Base-by-base conservation (phyloP, 2,888 invertebrate species). In the Barypeithes pellucidus region DNA sequence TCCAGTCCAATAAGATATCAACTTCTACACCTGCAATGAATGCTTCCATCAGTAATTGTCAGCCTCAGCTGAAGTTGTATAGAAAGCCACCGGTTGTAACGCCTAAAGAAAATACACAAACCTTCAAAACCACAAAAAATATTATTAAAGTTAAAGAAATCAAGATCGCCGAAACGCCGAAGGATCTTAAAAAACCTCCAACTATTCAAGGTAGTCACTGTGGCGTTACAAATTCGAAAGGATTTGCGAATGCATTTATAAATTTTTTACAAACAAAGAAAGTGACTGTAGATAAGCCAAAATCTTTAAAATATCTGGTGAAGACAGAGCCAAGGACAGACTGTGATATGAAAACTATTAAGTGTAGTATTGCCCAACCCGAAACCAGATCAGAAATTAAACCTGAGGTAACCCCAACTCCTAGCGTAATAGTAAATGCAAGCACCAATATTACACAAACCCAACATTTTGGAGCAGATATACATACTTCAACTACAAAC, bases 201-300 rank as follows among this genome's bases (percentile, higher is more conserved):
- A 20, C 36, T 12, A 57, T 68, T 39, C 62, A 57, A 45, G 60
- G 47, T 24, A 57, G 18, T 47, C 20, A 52, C 11, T 24, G 33
- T 14, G 11, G 43, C 14, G 8, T 59, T 3, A 33, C 39, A 2
- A 41, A 18, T 8, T 50, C 14, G 18, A 67, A 66, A 39, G 70
- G 74, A 12, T 74, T 41, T 47, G 74, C 70, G 57, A 70, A 45
- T 8, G 74, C 66, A 11, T 74, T 52, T 57, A 70, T 74, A 36
- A 60, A 50, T 14, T 74, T 74, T 29, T 36, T 74, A 20, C 54
- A 57, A 57, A 36, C 14, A 4, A 11, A 2, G 11, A 4, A 1
- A 16, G n/a, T 29, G 16, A 29, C 3, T 2, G 5, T 3, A 1
- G 9, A 14, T 14, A 61, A 45, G 16, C 41, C 18, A 14, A 61